These are phyloP conservation scores for Pocillopora meandrina DNA, from an alignment of 92 coral and sea anemone genomes.

Conservation along the genomic window DNA sequence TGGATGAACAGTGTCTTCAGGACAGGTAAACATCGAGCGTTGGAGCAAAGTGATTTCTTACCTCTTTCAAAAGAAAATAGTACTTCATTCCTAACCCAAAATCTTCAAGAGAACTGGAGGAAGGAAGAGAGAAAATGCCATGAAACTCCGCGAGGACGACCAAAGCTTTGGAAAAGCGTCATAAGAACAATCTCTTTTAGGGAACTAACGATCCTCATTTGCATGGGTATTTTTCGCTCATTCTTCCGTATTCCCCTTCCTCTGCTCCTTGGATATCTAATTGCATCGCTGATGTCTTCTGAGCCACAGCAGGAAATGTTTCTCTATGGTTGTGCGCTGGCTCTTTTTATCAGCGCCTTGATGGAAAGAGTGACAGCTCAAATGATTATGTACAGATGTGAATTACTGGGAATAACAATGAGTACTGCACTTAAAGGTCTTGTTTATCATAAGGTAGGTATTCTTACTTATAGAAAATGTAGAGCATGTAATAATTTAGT, in stretches of 20 bases:
- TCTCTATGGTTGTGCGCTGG: slow-evolving; percentile 2
- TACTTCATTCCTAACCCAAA: neutral
- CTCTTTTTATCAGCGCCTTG: neutral
- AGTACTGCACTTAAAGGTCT: neutral
- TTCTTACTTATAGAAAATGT: no score
- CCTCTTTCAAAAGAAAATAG: neutral
- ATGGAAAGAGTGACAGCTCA: neutral
- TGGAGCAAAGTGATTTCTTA: neutral
- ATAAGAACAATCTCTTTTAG: neutral
- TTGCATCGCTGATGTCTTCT: slow-evolving; percentile 1
- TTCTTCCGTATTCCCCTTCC: neutral
- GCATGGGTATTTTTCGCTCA: neutral
- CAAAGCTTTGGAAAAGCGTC: slow-evolving; percentile 19
- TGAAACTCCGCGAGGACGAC: neutral
- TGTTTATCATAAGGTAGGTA: slow-evolving; percentile 3
- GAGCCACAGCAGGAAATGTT: neutral
- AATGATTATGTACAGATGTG: neutral
- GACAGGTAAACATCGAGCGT: neutral
- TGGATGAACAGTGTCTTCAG: neutral
- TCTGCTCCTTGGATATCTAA: slow-evolving; percentile 2
- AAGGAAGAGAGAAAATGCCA: neutral
- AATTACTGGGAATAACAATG: neutral
- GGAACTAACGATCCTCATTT: neutral
- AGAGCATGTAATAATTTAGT: no score
- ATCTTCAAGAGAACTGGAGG: slow-evolving; percentile 1